A percentile compares a stretch with the other conserved stretches of the same genome.
Evolutionary conservation across 2,113 vertebrate genomes (phyloP).

Genomic region (Pantherophis guttatus): DNA sequence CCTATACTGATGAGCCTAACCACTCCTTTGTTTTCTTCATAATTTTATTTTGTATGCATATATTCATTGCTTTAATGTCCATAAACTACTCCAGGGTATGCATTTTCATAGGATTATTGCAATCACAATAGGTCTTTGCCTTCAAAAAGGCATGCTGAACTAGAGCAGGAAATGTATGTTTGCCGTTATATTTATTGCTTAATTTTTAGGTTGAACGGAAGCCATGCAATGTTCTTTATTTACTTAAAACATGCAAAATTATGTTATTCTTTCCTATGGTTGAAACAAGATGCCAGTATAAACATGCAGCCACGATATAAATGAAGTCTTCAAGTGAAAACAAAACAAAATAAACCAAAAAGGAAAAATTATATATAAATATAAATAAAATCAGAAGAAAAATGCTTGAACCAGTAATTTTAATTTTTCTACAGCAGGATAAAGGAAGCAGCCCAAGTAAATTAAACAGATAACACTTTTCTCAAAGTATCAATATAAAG

Average conservation of each 20-base stretch:
- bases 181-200: constrained; percentile 8
- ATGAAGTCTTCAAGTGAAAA: neutral
- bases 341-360: too few relatives aligned
- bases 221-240: neutral
- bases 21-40: neutral
- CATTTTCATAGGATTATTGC: constrained; percentile 19
- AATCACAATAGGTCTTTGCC: neutral
- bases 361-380: neutral
- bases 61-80: constrained; percentile 4
- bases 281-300: neutral
- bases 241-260: constrained; percentile 3
- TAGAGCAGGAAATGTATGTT: neutral
- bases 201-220: constrained; percentile 28
- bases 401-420: neutral
- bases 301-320: neutral
- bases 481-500: neutral
- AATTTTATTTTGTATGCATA: neutral
- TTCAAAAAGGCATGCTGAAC: constrained; percentile 13
- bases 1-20: neutral
- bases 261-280: neutral
- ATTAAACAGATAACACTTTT: neutral
- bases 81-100: neutral
- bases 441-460: neutral
- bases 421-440: neutral
- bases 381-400: neutral